phyloP scores from a whole-genome alignment of 2,113 vertebrate genomes.

The Willisornis vidua region DNA sequence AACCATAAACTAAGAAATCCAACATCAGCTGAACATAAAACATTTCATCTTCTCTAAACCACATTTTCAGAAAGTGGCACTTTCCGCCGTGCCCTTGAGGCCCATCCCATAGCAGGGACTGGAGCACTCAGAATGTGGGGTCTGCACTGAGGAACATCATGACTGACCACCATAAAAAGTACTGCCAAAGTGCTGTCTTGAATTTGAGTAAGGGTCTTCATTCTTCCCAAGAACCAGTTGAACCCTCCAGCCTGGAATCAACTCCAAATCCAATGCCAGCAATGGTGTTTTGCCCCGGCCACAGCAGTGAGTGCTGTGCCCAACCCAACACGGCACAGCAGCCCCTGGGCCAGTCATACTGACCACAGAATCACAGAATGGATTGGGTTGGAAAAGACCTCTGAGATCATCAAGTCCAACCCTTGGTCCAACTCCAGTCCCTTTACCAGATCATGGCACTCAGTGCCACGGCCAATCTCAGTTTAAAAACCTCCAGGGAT shows the following conservation, averaged over 20 bases:
- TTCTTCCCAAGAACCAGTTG: background rate
- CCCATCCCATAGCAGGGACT: background rate
- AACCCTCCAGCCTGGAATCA: background rate
- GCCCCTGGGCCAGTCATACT: background rate
- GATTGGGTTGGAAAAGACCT: too few relatives aligned
- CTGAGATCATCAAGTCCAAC: too few relatives aligned
- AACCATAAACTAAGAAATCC: background rate
- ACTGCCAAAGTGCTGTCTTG: background rate
- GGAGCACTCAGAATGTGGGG: background rate
- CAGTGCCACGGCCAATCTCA: too few relatives aligned
- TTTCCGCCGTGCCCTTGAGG: background rate
- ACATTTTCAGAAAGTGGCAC: background rate
- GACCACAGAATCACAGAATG: background rate
- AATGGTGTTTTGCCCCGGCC: background rate
- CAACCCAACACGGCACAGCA: background rate
- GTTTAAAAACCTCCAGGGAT: too few relatives aligned
- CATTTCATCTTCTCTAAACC: background rate
- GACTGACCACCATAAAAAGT: background rate
- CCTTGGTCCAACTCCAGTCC: too few relatives aligned
- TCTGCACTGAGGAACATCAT: background rate
- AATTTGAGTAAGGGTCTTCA: background rate
- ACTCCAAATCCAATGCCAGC: background rate
- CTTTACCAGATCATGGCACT: too few relatives aligned
- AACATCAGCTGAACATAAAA: background rate
- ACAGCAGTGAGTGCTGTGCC: background rate